Evolutionary conservation across 1,140 invertebrate species (phyloP).

Genomic region (Bombus difficillimus): DNA sequence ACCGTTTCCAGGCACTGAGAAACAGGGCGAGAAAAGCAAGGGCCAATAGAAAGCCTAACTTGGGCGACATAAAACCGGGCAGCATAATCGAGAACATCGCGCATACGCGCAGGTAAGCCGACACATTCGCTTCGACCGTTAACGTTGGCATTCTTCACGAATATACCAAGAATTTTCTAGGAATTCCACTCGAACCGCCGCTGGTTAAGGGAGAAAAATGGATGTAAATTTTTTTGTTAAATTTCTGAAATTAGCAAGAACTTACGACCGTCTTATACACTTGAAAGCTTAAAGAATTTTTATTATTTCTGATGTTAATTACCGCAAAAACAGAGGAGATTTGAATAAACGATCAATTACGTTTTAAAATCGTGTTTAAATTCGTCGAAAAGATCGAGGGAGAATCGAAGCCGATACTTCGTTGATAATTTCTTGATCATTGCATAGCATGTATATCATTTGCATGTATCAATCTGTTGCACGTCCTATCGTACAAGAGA

Average conservation of each 20-base stretch:
- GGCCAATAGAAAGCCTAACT: constrained; percentile 88
- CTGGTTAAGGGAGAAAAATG: background rate
- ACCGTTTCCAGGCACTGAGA: constrained; percentile 86
- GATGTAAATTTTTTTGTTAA: background rate
- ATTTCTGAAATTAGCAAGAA: background rate
- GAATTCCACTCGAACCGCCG: background rate
- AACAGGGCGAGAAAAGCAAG: constrained; percentile 92
- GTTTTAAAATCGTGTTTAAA: background rate
- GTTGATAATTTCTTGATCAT: constrained; percentile 8
- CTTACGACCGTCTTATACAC: background rate
- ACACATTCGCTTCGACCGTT: background rate
- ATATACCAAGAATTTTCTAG: constrained; percentile 4
- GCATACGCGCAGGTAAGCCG: constrained; percentile 86
- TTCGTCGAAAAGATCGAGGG: background rate
- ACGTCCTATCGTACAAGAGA: background rate
- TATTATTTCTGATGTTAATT: background rate
- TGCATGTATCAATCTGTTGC: constrained; percentile 12
- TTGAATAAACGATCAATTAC: background rate
- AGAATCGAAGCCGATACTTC: constrained; percentile 33
- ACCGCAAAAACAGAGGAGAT: background rate
- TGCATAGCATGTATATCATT: background rate
- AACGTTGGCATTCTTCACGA: background rate
- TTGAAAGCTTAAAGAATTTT: background rate
- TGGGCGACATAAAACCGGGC: constrained; percentile 89
- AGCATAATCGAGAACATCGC: constrained; percentile 95